These are phyloP conservation scores for Alethe castanea DNA, from an alignment of 2,113 vertebrate species.

Conservation along the genomic window DNA sequence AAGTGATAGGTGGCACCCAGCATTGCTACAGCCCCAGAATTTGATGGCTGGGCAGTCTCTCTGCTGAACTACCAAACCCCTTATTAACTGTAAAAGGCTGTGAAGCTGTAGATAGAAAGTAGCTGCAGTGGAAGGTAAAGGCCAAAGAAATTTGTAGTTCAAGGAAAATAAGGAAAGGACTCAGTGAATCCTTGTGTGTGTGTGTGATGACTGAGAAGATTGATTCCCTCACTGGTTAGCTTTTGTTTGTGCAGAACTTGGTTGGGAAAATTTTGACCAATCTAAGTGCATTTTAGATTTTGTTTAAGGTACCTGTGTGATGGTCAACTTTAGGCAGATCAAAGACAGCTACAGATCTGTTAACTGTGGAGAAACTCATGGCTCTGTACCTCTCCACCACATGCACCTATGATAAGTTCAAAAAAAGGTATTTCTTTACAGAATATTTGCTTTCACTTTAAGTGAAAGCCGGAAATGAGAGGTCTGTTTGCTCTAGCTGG, in stretches of 20 bases:
- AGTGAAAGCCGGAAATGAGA: not conserved
- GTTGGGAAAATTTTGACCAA: not conserved
- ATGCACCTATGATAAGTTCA: accelerated
- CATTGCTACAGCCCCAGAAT: slow-evolving; percentile 17
- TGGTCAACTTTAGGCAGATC: not conserved
- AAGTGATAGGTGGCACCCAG: slow-evolving; percentile 25
- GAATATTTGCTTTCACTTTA: not conserved
- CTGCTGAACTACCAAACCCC: not conserved
- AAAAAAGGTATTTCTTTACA: not conserved
- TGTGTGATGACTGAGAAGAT: not conserved
- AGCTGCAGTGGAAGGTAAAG: not conserved
- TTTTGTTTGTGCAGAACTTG: not conserved
- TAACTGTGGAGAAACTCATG: not conserved
- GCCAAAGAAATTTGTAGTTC: not conserved
- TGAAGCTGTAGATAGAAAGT: not conserved
- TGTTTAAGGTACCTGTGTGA: not conserved
- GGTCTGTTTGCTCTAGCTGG: not conserved
- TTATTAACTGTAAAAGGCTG: not conserved
- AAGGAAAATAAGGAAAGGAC: not conserved
- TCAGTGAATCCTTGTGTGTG: not conserved
- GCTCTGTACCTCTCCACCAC: not conserved
- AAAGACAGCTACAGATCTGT: not conserved
- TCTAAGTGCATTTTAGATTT: not conserved
- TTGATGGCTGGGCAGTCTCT: slow-evolving; percentile 5
- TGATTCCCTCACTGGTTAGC: not conserved